A percentile compares a stretch with the other conserved stretches of the same genome.
phyloP scores from a whole-genome alignment of 2,888 invertebrate species.

The Ceriagrion tenellum region DNA sequence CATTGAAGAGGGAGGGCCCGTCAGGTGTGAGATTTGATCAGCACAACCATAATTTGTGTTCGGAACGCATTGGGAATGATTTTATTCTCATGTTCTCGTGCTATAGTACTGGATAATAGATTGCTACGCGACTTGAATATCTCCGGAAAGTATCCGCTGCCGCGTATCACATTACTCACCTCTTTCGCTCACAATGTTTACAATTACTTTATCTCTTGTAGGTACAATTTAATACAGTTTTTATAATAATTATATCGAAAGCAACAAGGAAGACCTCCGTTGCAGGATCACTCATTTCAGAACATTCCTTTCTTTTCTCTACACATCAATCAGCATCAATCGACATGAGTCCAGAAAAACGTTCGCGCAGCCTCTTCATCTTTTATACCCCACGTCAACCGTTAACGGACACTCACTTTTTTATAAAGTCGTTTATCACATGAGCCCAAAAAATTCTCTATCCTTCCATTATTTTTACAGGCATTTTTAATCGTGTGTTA shows the following conservation, averaged over 20 bases:
- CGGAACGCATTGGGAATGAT: not conserved
- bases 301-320: constrained; percentile 14
- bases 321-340: constrained; percentile 55
- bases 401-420: constrained; percentile 48
- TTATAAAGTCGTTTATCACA: constrained; percentile 65
- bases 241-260: constrained; percentile 31
- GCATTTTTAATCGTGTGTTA: constrained; percentile 26
- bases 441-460: constrained; percentile 56
- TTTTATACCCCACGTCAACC: constrained; percentile 25
- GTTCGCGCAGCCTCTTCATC: constrained; percentile 9
- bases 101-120: not conserved
- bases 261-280: constrained; percentile 64
- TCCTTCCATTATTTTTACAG: constrained; percentile 50
- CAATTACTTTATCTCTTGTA: constrained; percentile 19
- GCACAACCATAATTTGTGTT: not conserved
- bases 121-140: not conserved
- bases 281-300: constrained; percentile 51
- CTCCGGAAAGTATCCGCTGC: not conserved
- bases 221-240: constrained; percentile 13
- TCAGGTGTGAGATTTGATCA: constrained; percentile 39
- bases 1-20: not conserved
- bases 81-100: not conserved
- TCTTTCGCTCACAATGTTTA: constrained; percentile 12
- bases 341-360: constrained; percentile 50
- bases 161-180: not conserved